phyloP scores from a whole-genome alignment of 2,888 invertebrate genomes.

The Arrhopalites spinosus region DNA sequence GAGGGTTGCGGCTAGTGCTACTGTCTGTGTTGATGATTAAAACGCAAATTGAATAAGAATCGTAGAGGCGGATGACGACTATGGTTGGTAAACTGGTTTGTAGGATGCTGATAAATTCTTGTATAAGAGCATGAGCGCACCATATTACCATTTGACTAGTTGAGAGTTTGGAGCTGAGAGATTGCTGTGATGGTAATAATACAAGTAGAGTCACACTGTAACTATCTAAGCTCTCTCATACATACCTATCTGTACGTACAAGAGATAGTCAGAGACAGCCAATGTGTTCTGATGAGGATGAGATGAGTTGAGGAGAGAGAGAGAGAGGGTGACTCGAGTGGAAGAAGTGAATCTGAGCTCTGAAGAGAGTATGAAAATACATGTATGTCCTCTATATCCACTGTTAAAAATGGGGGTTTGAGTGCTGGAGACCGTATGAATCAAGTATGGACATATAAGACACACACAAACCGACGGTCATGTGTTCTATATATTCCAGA shows the following conservation, averaged over 20 bases:
- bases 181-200: background rate
- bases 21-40: constrained; percentile 21
- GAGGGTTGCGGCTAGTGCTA: constrained; percentile 7
- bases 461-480: background rate
- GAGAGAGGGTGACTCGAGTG: constrained; percentile 21
- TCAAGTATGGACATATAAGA: background rate
- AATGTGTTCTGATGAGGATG: constrained; percentile 10
- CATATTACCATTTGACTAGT: no score
- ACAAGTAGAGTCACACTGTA: no score
- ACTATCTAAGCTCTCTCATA: background rate
- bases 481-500: constrained; percentile 4
- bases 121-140: constrained; percentile 8
- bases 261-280: background rate
- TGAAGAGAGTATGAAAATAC: background rate
- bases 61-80: constrained; percentile 29
- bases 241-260: background rate
- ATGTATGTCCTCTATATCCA: no score
- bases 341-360: constrained; percentile 23
- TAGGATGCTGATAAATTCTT: constrained; percentile 25
- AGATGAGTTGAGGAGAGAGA: constrained; percentile 6
- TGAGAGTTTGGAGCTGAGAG: no score
- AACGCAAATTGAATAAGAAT: constrained; percentile 32
- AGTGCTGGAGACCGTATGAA: background rate
- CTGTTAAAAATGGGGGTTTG: no score
- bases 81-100: constrained; percentile 32